phyloP scores from a whole-genome alignment of 2,888 invertebrate genomes.

The Pogonocherus hispidulus region DNA sequence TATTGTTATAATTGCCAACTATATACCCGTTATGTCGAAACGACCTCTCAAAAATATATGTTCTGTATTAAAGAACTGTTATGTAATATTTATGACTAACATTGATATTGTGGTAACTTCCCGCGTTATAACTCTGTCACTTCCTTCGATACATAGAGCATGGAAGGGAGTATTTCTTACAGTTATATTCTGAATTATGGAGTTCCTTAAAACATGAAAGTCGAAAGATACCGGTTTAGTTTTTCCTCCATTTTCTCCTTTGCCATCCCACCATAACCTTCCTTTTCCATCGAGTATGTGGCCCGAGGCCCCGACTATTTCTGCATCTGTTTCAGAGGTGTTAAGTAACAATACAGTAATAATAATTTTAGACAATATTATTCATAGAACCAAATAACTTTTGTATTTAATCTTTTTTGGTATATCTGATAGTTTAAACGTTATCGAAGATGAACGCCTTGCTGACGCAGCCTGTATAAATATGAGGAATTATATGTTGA shows the following conservation, averaged over 20 bases:
- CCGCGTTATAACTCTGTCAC: background rate
- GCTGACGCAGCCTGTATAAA: too few species aligned
- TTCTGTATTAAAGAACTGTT: too few species aligned
- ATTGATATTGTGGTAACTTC: background rate
- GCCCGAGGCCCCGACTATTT: background rate
- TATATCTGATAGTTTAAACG: too few species aligned
- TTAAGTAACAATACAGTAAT: too few species aligned
- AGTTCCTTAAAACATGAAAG: background rate
- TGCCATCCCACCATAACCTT: background rate
- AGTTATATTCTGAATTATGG: background rate
- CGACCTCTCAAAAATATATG: too few species aligned
- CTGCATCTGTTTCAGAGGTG: background rate
- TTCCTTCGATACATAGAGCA: background rate
- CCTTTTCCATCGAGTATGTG: background rate
- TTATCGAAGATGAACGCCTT: too few species aligned
- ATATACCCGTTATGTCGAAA: too few species aligned
- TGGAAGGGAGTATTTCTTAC: background rate
- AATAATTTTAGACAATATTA: slow-evolving; percentile 39
- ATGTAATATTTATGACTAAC: background rate
- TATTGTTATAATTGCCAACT: too few species aligned
- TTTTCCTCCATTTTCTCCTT: background rate
- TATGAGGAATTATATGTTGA: too few species aligned
- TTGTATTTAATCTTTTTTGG: too few species aligned
- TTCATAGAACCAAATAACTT: slow-evolving; percentile 15
- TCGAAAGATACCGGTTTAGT: background rate